Conservation (phyloP, 2,888 invertebrate species). For the Branchellion lobata region DNA sequence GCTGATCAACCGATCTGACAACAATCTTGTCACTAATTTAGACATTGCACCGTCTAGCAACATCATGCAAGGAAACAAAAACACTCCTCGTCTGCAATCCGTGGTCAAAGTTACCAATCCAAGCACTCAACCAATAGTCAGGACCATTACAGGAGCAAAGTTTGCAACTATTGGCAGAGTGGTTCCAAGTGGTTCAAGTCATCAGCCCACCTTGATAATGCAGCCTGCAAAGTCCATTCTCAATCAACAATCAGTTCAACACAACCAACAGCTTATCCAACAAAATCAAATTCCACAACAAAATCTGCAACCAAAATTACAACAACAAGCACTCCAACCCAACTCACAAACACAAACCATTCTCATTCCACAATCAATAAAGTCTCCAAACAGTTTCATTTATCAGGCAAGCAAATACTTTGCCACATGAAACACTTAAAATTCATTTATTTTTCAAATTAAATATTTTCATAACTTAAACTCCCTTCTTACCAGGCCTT, state of each 20-base stretch:
- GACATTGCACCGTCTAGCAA: background rate
- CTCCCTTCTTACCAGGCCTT: background rate
- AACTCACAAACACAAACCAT: conserved; percentile 1
- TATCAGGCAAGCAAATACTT: no score
- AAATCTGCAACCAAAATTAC: background rate
- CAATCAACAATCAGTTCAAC: background rate
- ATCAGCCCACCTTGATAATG: background rate
- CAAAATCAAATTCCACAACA: conserved; percentile 4
- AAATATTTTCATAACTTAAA: background rate
- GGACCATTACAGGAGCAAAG: background rate
- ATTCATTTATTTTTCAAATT: no score
- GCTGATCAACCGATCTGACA: background rate
- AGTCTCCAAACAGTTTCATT: conserved; percentile 6
- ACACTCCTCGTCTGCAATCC: background rate
- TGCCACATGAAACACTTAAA: no score
- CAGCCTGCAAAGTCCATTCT: background rate
- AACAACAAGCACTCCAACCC: background rate
- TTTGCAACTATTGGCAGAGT: background rate
- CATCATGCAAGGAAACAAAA: background rate
- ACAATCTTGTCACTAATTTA: background rate
- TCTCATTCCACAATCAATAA: conserved; percentile 11
- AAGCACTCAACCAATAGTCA: background rate
- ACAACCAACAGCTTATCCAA: no score
- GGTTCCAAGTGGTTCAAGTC: background rate
- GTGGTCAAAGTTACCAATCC: background rate